Conservation (phyloP, 2,888 invertebrate species). For the Parnassius glacialis region DNA sequence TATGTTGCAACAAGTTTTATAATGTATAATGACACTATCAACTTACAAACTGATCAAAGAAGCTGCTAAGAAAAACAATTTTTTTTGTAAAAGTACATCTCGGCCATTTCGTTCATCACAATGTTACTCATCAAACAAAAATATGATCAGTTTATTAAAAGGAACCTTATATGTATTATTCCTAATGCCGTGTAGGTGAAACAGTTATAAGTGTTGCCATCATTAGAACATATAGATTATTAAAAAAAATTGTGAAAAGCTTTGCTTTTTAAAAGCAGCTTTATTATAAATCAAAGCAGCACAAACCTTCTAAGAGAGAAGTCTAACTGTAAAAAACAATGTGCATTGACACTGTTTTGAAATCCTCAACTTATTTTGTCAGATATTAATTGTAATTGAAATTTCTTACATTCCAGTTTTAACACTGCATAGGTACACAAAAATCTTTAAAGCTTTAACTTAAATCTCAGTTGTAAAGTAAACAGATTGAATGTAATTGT, state of each 20-base stretch:
- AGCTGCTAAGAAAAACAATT: too few relatives aligned
- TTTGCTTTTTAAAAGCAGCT: constrained; percentile 31
- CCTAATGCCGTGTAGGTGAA: too few relatives aligned
- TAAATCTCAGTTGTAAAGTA: constrained; percentile 3
- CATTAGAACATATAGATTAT: constrained; percentile 14
- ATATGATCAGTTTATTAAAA: too few relatives aligned
- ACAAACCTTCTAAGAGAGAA: constrained; percentile 9
- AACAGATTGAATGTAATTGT: background rate
- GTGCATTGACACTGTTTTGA: background rate
- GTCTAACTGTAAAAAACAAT: background rate
- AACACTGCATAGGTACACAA: constrained; percentile 1
- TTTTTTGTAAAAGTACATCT: too few relatives aligned
- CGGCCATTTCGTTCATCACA: too few relatives aligned
- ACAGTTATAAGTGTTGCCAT: constrained; percentile 10
- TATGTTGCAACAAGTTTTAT: too few relatives aligned
- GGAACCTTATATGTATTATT: too few relatives aligned
- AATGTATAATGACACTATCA: too few relatives aligned
- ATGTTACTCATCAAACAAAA: too few relatives aligned
- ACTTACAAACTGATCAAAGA: too few relatives aligned
- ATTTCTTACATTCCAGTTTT: constrained; percentile 12
- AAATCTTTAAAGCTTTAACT: constrained; percentile 1
- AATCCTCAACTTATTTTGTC: too few relatives aligned
- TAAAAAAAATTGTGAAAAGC: constrained; percentile 13
- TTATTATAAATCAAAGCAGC: constrained; percentile 12
- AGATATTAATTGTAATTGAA: background rate